Conservation (phyloP, 2,113 vertebrate species). For the Sturnira hondurensis region DNA sequence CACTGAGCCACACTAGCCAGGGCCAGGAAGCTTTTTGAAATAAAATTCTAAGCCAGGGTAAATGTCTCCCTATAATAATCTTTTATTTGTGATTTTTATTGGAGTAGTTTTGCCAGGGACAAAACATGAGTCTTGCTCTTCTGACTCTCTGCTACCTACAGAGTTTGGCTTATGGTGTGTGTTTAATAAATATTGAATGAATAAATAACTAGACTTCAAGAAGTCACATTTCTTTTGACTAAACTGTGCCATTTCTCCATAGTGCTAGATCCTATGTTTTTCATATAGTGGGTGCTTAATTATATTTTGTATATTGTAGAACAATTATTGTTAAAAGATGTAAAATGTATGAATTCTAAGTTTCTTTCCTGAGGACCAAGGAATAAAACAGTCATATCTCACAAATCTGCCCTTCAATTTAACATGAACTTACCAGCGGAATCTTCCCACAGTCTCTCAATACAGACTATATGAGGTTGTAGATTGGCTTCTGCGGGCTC, state of each 20-base stretch:
- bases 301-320: not conserved
- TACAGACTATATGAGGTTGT: slow-evolving; percentile 97
- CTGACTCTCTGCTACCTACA: not conserved
- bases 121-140: not conserved
- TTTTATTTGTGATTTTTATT: not conserved
- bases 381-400: not conserved
- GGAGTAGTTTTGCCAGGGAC: not conserved
- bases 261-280: not conserved
- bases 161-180: not conserved
- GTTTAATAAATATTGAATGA: slow-evolving; percentile 29
- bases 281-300: not conserved
- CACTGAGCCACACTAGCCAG: too few relatives aligned
- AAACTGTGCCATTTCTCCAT: not conserved
- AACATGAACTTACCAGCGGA: slow-evolving; percentile 87
- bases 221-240: not conserved
- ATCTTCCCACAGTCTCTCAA: slow-evolving; percentile 97
- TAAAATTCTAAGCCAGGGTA: slow-evolving; percentile 35
- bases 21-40: not conserved
- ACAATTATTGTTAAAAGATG: not conserved
- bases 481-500: slow-evolving; percentile 94
- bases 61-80: not conserved
- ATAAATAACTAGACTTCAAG: not conserved
- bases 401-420: not conserved
- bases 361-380: slow-evolving; percentile 3
- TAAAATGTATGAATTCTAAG: slow-evolving; percentile 20